These are phyloP conservation scores for Lanius collurio DNA, from an alignment of 2,113 vertebrate genomes.

Conservation along the genomic window DNA sequence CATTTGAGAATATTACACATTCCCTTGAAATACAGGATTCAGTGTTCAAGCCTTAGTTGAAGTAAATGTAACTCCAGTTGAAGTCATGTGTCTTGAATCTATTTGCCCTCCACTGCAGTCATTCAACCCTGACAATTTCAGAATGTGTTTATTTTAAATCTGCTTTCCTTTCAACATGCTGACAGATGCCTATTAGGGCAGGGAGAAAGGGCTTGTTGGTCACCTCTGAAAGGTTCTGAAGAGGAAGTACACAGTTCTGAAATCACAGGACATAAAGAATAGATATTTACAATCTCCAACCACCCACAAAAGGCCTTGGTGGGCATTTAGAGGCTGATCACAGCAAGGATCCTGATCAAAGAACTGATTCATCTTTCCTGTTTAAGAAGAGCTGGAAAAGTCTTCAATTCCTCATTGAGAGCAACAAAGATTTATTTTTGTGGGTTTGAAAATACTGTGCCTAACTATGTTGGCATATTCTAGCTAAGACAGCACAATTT, in stretches of 20 bases:
- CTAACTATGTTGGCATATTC: neutral
- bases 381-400: neutral
- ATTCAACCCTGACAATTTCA: neutral
- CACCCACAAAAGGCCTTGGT: neutral
- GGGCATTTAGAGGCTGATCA: neutral
- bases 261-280: neutral
- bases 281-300: neutral
- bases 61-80: neutral
- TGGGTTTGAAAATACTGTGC: neutral
- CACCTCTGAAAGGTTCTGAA: neutral
- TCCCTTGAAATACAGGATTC: neutral
- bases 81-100: neutral
- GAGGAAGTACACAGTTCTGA: neutral
- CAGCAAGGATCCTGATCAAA: neutral
- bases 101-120: neutral
- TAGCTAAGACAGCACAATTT: neutral
- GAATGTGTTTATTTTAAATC: neutral
- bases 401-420: neutral
- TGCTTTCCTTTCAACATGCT: neutral
- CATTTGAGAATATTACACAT: neutral
- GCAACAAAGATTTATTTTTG: neutral
- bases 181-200: neutral
- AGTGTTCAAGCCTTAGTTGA: neutral
- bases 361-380: neutral
- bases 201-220: neutral